These are phyloP conservation scores for Trachelus tabidus DNA, from an alignment of 2,888 invertebrate species.

Conservation along the genomic window DNA sequence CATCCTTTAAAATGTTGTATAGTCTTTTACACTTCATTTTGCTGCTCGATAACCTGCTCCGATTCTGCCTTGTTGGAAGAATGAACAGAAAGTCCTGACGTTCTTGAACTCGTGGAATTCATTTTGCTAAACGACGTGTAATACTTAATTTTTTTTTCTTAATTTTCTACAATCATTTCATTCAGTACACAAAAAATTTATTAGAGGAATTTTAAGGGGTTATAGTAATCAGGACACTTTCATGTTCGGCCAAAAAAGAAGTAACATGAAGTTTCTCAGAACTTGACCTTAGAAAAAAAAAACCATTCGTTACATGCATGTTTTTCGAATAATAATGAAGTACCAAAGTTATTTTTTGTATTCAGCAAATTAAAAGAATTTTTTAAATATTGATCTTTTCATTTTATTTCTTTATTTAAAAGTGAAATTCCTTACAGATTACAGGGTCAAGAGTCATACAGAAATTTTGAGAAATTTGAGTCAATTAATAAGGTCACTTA, in stretches of 20 bases:
- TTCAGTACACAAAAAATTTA: not conserved
- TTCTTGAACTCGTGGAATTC: not conserved
- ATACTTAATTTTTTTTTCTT: not conserved
- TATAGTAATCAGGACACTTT: not conserved
- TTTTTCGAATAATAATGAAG: not conserved
- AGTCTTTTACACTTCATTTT: not conserved
- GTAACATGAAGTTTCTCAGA: not conserved
- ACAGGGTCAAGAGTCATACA: not conserved
- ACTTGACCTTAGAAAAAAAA: not conserved
- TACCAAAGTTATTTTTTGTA: not conserved
- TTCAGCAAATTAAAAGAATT: not conserved
- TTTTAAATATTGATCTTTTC: not conserved
- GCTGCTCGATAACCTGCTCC: not conserved
- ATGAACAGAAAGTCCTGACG: not conserved
- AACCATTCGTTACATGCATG: not conserved
- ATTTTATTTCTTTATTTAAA: not conserved
- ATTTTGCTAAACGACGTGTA: not conserved
- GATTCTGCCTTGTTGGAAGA: not conserved
- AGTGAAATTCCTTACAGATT: not conserved
- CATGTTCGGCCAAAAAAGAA: not conserved
- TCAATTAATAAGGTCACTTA: slow-evolving; percentile 17
- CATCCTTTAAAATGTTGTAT: not conserved
- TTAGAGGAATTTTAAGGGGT: not conserved
- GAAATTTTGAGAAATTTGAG: not conserved
- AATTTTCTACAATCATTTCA: not conserved